phyloP scores from a whole-genome alignment of 1,140 invertebrate species.

The Trachelipus rathkii region DNA sequence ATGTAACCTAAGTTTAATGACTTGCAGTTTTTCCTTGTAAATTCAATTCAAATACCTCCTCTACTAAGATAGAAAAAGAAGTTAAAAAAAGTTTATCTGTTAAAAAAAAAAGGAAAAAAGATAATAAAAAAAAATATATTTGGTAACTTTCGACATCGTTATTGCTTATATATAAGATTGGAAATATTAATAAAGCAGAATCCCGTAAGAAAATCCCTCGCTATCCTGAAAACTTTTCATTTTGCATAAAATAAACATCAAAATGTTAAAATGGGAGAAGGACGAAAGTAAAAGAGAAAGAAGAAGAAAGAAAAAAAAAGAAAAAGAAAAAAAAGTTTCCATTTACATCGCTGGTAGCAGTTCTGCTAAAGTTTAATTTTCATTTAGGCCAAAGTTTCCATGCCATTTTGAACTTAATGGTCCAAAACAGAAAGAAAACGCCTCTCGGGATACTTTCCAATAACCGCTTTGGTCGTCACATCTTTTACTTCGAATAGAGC shows the following conservation, averaged over 20 bases:
- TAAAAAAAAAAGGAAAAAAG: no score
- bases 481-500: background rate
- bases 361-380: background rate
- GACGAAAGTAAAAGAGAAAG: background rate
- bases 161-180: conserved; percentile 6
- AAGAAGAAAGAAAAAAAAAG: background rate
- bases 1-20: no score
- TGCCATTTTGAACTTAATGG: background rate
- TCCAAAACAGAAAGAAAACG: background rate
- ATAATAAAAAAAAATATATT: background rate
- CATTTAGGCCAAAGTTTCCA: conserved; percentile 8
- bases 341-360: background rate
- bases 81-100: background rate
- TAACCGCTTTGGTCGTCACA: background rate
- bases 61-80: background rate
- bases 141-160: background rate
- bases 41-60: no score
- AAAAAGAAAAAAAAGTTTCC: background rate
- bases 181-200: conserved; percentile 3
- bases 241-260: background rate
- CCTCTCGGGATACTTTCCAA: background rate
- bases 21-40: no score
- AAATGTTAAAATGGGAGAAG: background rate
- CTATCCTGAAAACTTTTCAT: background rate
- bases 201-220: background rate